Base-by-base conservation (phyloP, 2,888 invertebrate genomes). In the Blastobasis adustella region DNA sequence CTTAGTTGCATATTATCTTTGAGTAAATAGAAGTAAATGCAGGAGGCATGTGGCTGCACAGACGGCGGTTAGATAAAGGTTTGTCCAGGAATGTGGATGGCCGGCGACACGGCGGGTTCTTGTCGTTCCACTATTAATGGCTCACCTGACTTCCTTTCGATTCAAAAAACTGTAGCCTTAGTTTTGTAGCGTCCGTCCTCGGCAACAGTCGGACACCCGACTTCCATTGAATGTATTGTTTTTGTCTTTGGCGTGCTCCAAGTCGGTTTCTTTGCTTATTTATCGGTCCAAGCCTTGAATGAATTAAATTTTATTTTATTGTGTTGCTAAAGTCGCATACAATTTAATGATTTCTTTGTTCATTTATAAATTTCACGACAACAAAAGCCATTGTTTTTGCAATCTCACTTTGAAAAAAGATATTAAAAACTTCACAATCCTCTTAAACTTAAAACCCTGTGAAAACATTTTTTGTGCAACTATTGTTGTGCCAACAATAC, bases 51-150 rank as follows among this genome's bases (percentile, higher is more conserved):
- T 37, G 43, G 49, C 46, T 46, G 47, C 44, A 23, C 23, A 23
- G 39, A 46, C 54, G 62, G 56, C 49, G 49, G 61, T 62, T 60
- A 66, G 68, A 69, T 69, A 68, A 68, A 66, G 65, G 66, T 70
- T 71, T 69, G 63, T 72, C 66, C 65, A 63, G 67, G 74, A 76
- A 76, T 73, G 75, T 69, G 65, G 70, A 60, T 58, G 57, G 59
- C 60, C 62, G 61, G 62, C 62, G 63, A 56, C 59, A 53, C 63
- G 57, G 65, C 59, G 60, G 59, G 60, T 64, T 63, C 63, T 68
- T 67, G 65, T 67, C 63, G 64, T 63, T 63, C 61, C 60, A 52
- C 65, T 66, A 67, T 72, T 72, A 73, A 63, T 61, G 62, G 58
- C 63, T 65, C 68, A 69, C 65, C 71, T 68, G 69, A 60, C 64